These are phyloP conservation scores for Sebastes minor DNA, from an alignment of 2,797 vertebrate genomes.

Conservation along the genomic window DNA sequence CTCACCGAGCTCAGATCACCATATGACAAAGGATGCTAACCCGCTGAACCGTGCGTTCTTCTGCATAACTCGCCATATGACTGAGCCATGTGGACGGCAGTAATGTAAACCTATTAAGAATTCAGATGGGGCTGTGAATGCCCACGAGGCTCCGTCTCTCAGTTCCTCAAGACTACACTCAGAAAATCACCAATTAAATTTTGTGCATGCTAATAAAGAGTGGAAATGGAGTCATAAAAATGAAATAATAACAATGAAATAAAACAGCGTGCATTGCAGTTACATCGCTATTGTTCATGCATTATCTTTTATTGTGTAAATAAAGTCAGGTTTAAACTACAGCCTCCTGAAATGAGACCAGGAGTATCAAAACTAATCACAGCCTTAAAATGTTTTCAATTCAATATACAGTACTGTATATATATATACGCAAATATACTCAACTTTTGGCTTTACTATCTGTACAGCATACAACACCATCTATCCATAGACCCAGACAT, in stretches of 20 bases:
- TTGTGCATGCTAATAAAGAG: background rate
- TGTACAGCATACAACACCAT: no score
- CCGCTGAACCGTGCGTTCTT: conserved; percentile 48
- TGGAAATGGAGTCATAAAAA: conserved; percentile 6
- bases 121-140: conserved; percentile 12
- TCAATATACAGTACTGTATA: background rate
- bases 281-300: background rate
- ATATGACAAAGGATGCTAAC: conserved; percentile 49
- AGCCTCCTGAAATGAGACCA: background rate
- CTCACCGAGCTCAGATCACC: conserved; percentile 46
- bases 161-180: conserved; percentile 12
- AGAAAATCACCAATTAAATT: conserved; percentile 2
- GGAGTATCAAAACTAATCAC: background rate
- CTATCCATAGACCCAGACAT: background rate
- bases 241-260: background rate
- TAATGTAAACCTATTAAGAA: conserved; percentile 39
- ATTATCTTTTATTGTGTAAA: background rate
- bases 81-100: conserved; percentile 26
- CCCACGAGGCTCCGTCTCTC: conserved; percentile 3
- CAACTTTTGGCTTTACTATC: background rate
- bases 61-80: conserved; percentile 40
- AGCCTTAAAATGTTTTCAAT: background rate
- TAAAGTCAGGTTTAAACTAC: background rate
- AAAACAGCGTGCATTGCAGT: background rate
- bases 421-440: background rate